phyloP scores from a whole-genome alignment of 2,888 invertebrate genomes.

The Nebria brevicollis region DNA sequence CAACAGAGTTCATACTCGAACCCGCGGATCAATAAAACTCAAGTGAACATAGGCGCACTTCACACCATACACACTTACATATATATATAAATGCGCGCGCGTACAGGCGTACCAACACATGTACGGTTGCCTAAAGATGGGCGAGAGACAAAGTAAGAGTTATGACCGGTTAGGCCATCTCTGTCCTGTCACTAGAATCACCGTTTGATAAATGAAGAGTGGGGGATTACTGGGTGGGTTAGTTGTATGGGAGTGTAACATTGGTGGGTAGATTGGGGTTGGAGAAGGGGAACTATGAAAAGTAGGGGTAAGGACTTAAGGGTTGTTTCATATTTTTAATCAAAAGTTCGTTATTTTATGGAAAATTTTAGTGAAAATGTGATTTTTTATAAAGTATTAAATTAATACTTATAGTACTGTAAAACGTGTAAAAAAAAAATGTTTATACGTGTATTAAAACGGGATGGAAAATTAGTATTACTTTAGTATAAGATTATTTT shows the following conservation, averaged over 20 bases:
- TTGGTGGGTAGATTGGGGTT: background rate
- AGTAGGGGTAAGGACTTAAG: background rate
- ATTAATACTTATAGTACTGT: no score
- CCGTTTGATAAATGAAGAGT: background rate
- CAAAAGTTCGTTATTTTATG: background rate
- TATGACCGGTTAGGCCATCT: background rate
- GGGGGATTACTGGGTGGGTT: background rate
- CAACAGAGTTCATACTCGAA: background rate
- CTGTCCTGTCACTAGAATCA: background rate
- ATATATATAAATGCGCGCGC: no score
- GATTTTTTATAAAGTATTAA: no score
- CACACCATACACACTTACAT: background rate
- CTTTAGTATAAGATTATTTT: no score
- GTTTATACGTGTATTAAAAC: no score
- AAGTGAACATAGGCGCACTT: background rate
- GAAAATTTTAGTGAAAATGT: background rate
- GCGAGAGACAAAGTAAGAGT: background rate
- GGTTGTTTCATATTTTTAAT: background rate
- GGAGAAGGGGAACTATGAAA: background rate
- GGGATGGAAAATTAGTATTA: no score
- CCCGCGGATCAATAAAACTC: background rate
- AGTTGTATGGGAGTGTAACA: background rate
- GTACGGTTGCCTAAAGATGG: background rate
- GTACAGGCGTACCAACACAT: no score
- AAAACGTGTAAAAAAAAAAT: no score